Base-by-base conservation (phyloP, 2,113 vertebrate species). In the Otolemur garnettii region DNA sequence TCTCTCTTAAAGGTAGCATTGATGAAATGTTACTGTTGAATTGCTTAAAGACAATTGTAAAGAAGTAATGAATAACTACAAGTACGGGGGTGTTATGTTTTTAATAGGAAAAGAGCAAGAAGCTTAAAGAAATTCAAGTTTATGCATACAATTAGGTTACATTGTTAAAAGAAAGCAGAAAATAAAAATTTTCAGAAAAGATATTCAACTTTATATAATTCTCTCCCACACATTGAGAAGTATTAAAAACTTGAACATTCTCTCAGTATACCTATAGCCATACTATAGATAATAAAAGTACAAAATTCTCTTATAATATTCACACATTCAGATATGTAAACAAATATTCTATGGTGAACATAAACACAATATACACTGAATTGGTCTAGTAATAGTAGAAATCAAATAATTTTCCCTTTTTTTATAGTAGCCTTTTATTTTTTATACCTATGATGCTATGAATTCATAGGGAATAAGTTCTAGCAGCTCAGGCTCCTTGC, bases 121-220 rank as follows among this genome's bases (percentile, higher is more conserved):
- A 80, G 55, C 38, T 79, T 82, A 57, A 79, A 81, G 3, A 85
- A 71, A 79, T 69, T 84, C 57, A 89, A 64, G 62, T 80, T 79
- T 53, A 50, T 50, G 10, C 45, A 50, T 50, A 50, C 45, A 50
- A 50, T 50, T 50, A 50, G 45, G 38, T 38, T 38, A 38, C 38
- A 38, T 38, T 38, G 38, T 38, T 38, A 38, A 38, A 38, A 38
- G 38, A 38, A 38, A 50, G 45, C 45, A 50, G 45, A 50, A 50
- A 50, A 50, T 50, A 50, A 50, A 50, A 8, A 50, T 50, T 50
- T 50, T 50, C 45, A 50, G 9, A 50, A 50, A 80, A 82, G 2
- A 86, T 79, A 81, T 72, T 86, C 59, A 87, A 50, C 8, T 79
- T 90, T 83, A 93, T 35, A 55, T 79, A 96, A 96, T 85, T 93